Conservation (phyloP, 2,113 vertebrate species). For the Castor canadensis region DNA sequence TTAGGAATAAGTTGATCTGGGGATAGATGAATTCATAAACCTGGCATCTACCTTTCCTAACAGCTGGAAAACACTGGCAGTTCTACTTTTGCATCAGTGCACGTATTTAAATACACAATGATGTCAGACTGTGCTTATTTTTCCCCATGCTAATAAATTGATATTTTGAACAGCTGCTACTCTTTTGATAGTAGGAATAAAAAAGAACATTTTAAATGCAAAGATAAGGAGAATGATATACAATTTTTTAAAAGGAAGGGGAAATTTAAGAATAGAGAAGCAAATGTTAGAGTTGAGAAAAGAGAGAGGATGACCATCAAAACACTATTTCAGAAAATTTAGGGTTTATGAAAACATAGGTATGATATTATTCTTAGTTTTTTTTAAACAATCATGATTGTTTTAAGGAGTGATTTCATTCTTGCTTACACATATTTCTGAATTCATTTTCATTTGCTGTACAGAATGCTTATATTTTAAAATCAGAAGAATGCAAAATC, state of each 20-base stretch:
- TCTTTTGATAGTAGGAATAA: neutral
- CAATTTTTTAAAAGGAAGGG: neutral
- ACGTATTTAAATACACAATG: conserved; percentile 72
- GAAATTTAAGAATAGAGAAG: neutral
- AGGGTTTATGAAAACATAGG: neutral
- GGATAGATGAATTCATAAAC: conserved; percentile 71
- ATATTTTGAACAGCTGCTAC: conserved; percentile 60
- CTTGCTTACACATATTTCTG: neutral
- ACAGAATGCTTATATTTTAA: neutral
- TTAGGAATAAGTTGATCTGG: conserved; percentile 71
- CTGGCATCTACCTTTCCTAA: conserved; percentile 76
- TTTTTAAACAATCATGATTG: neutral
- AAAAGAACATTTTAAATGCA: conserved; percentile 41
- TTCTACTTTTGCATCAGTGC: conserved; percentile 68
- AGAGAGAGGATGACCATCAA: neutral
- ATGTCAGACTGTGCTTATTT: conserved; percentile 65
- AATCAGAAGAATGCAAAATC: neutral
- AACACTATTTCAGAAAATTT: conserved; percentile 1
- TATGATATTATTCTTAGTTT: neutral
- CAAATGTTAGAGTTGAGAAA: neutral
- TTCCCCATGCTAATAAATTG: conserved; percentile 48
- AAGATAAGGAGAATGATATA: neutral
- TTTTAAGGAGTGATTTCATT: conserved; percentile 16
- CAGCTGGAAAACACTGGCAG: conserved; percentile 77
- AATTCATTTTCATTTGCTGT: neutral